These are phyloP conservation scores for Leptobrachium leishanense DNA, from an alignment of 2,113 vertebrate species.

Conservation along the genomic window DNA sequence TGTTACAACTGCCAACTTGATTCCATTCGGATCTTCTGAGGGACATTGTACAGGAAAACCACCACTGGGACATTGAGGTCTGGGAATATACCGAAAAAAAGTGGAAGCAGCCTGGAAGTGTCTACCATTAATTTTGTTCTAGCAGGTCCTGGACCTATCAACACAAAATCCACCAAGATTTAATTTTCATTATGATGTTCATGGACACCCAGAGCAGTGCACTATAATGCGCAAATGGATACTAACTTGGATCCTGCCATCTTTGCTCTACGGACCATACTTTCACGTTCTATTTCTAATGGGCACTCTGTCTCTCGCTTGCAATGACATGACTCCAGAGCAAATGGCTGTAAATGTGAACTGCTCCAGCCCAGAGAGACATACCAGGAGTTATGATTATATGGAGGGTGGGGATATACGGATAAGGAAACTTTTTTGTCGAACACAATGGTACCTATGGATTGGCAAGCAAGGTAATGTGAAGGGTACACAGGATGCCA, in stretches of 20 bases:
- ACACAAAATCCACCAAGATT: conserved; percentile 69
- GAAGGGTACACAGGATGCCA: conserved; percentile 90
- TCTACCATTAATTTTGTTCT: conserved; percentile 58
- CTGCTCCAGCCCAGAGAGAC: conserved; percentile 94
- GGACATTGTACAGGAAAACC: conserved; percentile 64
- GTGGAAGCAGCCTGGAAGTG: conserved; percentile 65
- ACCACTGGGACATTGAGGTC: conserved; percentile 63
- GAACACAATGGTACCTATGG: conserved; percentile 96
- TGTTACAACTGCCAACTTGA: conserved; percentile 63
- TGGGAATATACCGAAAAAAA: conserved; percentile 62
- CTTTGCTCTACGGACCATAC: conserved; percentile 91
- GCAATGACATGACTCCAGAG: conserved; percentile 91
- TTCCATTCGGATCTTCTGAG: conserved; percentile 68
- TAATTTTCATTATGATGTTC: conserved; percentile 93
- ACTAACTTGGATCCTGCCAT: conserved; percentile 96
- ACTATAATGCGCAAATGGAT: conserved; percentile 99
- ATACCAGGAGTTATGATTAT: conserved; percentile 96
- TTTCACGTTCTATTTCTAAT: conserved; percentile 88
- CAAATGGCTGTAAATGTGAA: conserved; percentile 92
- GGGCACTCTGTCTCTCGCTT: conserved; percentile 85
- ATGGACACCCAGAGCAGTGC: conserved; percentile 85
- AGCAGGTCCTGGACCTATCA: conserved; percentile 72
- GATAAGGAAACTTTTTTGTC: conserved; percentile 93
- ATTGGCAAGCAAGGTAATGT: conserved; percentile 93
- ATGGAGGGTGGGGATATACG: conserved; percentile 98